phyloP scores from a whole-genome alignment of 2,888 invertebrate species.

The Macrosoma leucophasiata region DNA sequence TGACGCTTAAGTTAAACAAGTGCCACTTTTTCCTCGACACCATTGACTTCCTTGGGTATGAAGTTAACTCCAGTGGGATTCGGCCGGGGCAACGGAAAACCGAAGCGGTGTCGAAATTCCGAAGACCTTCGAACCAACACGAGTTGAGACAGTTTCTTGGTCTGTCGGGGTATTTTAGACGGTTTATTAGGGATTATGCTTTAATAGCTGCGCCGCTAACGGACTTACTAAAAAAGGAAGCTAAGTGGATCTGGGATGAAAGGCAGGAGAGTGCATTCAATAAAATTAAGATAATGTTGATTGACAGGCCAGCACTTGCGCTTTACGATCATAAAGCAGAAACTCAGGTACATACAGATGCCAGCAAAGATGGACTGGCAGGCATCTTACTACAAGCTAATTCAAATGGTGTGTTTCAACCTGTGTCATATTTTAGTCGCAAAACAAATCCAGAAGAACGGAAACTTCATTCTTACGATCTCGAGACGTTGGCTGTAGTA shows the following conservation, averaged over 20 bases:
- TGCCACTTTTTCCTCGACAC: conserved; percentile 26
- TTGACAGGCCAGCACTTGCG: conserved; percentile 8
- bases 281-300: conserved; percentile 1
- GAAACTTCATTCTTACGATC: conserved; percentile 37
- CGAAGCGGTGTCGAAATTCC: conserved; percentile 25
- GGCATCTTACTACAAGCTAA: conserved; percentile 9
- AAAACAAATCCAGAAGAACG: conserved; percentile 33
- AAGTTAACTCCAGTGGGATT: conserved; percentile 23
- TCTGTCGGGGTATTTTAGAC: conserved; percentile 15
- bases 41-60: conserved; percentile 28
- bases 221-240: conserved; percentile 11
- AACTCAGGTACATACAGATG: conserved; percentile 17
- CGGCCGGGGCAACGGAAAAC: conserved; percentile 27
- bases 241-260: conserved; percentile 8
- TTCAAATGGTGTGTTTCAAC: neutral
- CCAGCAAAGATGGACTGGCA: conserved; percentile 12
- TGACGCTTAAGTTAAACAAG: conserved; percentile 28
- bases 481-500: conserved; percentile 14
- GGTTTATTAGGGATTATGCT: conserved; percentile 26
- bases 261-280: neutral
- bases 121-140: conserved; percentile 23
- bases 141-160: conserved; percentile 33
- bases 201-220: conserved; percentile 21
- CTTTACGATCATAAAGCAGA: conserved; percentile 11
- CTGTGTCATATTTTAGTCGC: conserved; percentile 33